A percentile compares a stretch with the other conserved stretches of the same genome.
Conservation (phyloP, 2,888 invertebrate species). For the Archips xylosteana region DNA sequence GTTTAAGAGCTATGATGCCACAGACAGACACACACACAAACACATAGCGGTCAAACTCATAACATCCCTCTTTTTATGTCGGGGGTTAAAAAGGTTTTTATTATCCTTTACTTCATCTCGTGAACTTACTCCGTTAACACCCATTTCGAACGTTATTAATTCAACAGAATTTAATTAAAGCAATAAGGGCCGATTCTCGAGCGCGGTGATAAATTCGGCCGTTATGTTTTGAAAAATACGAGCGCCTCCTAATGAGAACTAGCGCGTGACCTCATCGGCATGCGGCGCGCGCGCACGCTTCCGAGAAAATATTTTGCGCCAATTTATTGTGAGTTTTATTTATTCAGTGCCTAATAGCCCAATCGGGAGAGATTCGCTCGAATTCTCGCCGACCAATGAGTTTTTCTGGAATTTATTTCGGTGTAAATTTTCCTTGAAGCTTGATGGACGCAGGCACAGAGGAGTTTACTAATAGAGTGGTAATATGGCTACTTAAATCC, state of each 20-base stretch:
- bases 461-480: too few species aligned
- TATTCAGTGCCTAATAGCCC: conserved; percentile 41
- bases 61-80: too few species aligned
- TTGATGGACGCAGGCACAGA: conserved; percentile 10
- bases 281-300: conserved; percentile 51
- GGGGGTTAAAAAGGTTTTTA: conserved; percentile 8
- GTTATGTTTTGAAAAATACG: conserved; percentile 53
- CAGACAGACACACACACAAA: too few species aligned
- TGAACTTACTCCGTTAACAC: conserved; percentile 22
- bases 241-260: conserved; percentile 44
- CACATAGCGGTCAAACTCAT: too few species aligned
- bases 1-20: too few species aligned
- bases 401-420: conserved; percentile 28
- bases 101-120: neutral
- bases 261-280: conserved; percentile 48
- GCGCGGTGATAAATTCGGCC: conserved; percentile 53
- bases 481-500: too few species aligned
- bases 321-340: conserved; percentile 47
- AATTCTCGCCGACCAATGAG: conserved; percentile 24
- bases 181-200: conserved; percentile 52
- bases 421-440: conserved; percentile 14
- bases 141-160: conserved; percentile 39
- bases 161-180: conserved; percentile 44
- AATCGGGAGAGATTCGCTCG: conserved; percentile 37
- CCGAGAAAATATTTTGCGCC: conserved; percentile 41